phyloP scores from a whole-genome alignment of 2,113 vertebrate genomes.

The Neogale vison region DNA sequence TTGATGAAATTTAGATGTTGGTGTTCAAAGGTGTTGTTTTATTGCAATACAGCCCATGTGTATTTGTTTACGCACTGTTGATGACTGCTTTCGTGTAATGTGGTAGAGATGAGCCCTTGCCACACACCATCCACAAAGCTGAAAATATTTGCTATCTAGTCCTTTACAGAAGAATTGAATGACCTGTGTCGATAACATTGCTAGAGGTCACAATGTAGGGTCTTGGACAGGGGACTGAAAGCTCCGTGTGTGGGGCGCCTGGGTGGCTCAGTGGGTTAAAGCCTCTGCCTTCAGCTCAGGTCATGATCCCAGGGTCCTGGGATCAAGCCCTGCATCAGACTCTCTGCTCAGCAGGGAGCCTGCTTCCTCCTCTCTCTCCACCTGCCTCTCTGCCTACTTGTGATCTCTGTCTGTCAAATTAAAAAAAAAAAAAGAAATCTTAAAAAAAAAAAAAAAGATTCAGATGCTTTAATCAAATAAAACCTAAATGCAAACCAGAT shows the following conservation, averaged over 20 bases:
- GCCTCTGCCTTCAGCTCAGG: too few relatives aligned
- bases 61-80: background rate
- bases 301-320: too few relatives aligned
- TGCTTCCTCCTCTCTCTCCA: too few relatives aligned
- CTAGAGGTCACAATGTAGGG: background rate
- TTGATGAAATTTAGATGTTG: background rate
- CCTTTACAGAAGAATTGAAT: background rate
- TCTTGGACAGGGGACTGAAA: background rate
- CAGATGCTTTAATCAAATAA: background rate
- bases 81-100: background rate
- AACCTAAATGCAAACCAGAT: constrained; percentile 1
- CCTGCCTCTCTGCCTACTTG: too few relatives aligned
- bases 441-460: too few relatives aligned
- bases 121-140: background rate
- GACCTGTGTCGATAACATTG: background rate
- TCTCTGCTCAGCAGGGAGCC: too few relatives aligned
- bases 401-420: too few relatives aligned
- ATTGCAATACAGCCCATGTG: background rate
- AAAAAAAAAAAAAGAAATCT: too few relatives aligned
- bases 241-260: too few relatives aligned
- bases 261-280: too few relatives aligned
- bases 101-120: background rate
- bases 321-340: too few relatives aligned
- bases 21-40: background rate
- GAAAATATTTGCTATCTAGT: background rate